Evolutionary conservation across 2,888 invertebrate species (phyloP).

Genomic region (Phortica okadai): DNA sequence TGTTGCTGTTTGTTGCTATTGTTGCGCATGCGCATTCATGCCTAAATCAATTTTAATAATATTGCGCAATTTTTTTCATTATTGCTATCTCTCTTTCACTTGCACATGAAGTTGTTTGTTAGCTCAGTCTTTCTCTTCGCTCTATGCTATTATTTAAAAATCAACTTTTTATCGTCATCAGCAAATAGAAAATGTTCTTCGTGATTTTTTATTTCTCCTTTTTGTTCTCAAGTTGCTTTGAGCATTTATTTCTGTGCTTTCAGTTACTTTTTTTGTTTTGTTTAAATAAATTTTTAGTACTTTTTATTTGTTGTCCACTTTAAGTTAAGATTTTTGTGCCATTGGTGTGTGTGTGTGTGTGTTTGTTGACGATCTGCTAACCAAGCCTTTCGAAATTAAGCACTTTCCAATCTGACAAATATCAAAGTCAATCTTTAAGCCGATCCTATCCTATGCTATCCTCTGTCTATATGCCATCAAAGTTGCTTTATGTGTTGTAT

Average conservation of each 20-base stretch:
- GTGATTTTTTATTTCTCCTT: background rate
- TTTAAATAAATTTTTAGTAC: background rate
- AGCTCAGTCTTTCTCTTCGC: background rate
- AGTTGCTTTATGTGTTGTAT: constrained; percentile 15
- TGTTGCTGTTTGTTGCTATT: constrained; percentile 7
- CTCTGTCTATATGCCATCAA: background rate
- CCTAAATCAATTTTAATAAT: constrained; percentile 20
- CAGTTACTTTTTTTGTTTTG: background rate
- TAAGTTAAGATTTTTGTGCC: background rate
- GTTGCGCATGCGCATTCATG: constrained; percentile 11
- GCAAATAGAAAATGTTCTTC: constrained; percentile 9
- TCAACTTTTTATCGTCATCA: background rate
- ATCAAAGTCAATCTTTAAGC: background rate
- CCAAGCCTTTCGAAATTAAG: constrained; percentile 7
- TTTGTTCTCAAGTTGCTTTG: too few relatives aligned
- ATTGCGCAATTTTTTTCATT: constrained; percentile 8
- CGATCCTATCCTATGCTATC: background rate
- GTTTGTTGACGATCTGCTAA: background rate
- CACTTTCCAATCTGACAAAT: background rate
- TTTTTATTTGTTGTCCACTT: background rate
- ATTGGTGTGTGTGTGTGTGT: too few relatives aligned
- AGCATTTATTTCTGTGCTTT: background rate
- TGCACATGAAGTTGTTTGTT: too few relatives aligned
- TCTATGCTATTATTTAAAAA: background rate
- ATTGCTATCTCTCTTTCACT: background rate